Evolutionary conservation across 2,113 vertebrate genomes (phyloP).

Genomic region (Nibea coibor): DNA sequence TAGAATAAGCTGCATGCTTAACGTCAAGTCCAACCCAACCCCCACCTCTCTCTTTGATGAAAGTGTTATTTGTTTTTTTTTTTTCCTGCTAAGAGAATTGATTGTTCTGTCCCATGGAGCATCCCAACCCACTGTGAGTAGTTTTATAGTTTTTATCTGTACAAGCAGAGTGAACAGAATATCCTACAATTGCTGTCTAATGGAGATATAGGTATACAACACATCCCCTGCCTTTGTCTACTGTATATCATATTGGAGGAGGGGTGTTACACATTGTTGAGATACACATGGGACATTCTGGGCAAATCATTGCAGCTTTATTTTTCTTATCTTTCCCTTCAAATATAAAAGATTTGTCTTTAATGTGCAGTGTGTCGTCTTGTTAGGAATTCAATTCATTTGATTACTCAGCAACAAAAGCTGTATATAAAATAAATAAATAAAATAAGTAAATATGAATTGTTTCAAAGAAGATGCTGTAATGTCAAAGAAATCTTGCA

Average conservation of each 20-base stretch:
- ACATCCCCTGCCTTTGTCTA: background rate
- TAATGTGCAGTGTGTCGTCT: background rate
- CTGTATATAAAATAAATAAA: background rate
- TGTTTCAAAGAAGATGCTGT: background rate
- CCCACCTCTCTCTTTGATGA: conserved; percentile 7
- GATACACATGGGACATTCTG: background rate
- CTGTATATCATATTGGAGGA: background rate
- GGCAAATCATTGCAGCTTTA: too few species aligned
- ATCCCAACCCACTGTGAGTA: background rate
- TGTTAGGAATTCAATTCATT: background rate
- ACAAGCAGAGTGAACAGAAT: background rate
- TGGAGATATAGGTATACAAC: background rate
- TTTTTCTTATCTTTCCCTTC: background rate
- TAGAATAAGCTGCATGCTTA: conserved; percentile 36
- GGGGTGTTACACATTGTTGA: too few species aligned
- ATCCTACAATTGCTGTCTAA: too few species aligned
- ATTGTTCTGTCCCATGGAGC: background rate
- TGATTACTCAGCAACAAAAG: background rate
- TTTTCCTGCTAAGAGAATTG: background rate
- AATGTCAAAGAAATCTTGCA: background rate
- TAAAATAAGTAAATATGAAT: background rate
- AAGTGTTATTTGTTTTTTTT: conserved; percentile 16
- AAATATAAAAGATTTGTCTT: background rate
- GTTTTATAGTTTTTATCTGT: background rate
- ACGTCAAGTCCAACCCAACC: background rate